Evolutionary conservation across 2,797 vertebrate species (phyloP).

Genomic region (Leptodactylus fallax): DNA sequence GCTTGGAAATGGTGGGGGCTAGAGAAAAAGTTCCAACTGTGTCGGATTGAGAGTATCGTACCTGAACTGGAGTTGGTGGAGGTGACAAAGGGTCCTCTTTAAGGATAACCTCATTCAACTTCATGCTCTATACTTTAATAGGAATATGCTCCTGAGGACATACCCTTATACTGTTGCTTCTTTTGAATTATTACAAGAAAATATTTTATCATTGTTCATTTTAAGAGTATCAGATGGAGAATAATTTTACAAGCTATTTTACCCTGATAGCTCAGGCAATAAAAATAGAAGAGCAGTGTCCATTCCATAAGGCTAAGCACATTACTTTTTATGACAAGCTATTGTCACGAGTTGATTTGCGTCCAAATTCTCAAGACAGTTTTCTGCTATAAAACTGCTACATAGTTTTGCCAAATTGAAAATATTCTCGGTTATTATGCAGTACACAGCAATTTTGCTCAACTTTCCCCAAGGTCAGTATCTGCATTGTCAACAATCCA

Average conservation of each 20-base stretch:
- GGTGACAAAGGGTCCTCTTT: no score
- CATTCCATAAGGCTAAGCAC: not conserved
- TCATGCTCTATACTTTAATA: not conserved
- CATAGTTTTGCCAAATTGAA: conserved; percentile 17
- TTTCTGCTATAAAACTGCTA: not conserved
- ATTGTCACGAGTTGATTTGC: conserved; percentile 9
- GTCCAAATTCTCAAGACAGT: conserved; percentile 1
- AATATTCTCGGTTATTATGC: conserved; percentile 9
- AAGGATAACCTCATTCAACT: not conserved
- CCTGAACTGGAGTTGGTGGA: no score
- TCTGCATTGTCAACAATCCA: not conserved
- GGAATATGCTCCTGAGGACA: not conserved
- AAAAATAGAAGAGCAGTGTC: not conserved
- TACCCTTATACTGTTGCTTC: not conserved
- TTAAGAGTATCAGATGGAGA: not conserved
- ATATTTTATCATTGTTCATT: not conserved
- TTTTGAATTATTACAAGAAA: not conserved
- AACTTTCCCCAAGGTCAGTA: conserved; percentile 2
- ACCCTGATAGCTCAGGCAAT: not conserved
- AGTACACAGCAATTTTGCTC: conserved; percentile 9
- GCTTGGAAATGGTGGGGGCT: no score
- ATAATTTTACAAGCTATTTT: not conserved
- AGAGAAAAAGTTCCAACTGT: no score
- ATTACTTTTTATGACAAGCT: conserved; percentile 20
- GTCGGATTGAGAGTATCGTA: no score